Evolutionary conservation across 2,888 invertebrate species (phyloP), one percentile per base, ranked within the genome.

Genomic region (Sphaerophoria rueppellii): DNA sequence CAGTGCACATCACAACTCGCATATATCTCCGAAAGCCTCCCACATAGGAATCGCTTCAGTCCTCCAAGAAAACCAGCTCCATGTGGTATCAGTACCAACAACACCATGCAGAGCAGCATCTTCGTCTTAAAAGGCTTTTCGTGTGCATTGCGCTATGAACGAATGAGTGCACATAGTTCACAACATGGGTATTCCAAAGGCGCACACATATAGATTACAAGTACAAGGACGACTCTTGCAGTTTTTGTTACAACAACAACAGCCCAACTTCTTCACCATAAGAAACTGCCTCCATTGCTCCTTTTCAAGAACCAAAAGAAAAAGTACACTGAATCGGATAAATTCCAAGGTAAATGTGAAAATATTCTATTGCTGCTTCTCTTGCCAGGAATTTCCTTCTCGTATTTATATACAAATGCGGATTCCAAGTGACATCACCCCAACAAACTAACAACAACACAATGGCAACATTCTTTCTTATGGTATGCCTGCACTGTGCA

Each of bases 51-150:
- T 9, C 1, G 24, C 24, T 9, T 7, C 40, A 40, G 2, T 7
- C 40, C 6, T 5, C 6, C 50, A 63, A 37, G 50, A 48, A 14
- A 16, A 16, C 5, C 1, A 37, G 48, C 24, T 50, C 7, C 14
- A 4, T n/a, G 11, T 50, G 63, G 16, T 6, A 3, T 16, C 9
- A 35, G 24, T 2, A 24, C 24, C 24, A 24, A 24, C 24, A 24
- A 24, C 24, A 24, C 24, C 24, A 24, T 24, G 24, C 24, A 24
- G 24, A 24, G 24, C 63, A 11, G 11, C 43, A 55, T 72, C 55
- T 75, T 76, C 83, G 83, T 80, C 85, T 85, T 85, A 85, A 85
- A 85, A 85, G 85, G 85, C 85, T 85, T 85, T 85, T 65, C 81
- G 70, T 85, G 85, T 85, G 85, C 85, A 81, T 12, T 72, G 69